A percentile compares a stretch with the other conserved stretches of the same genome.
phyloP scores from a whole-genome alignment of 2,113 vertebrate species.

The Salminus brasiliensis region DNA sequence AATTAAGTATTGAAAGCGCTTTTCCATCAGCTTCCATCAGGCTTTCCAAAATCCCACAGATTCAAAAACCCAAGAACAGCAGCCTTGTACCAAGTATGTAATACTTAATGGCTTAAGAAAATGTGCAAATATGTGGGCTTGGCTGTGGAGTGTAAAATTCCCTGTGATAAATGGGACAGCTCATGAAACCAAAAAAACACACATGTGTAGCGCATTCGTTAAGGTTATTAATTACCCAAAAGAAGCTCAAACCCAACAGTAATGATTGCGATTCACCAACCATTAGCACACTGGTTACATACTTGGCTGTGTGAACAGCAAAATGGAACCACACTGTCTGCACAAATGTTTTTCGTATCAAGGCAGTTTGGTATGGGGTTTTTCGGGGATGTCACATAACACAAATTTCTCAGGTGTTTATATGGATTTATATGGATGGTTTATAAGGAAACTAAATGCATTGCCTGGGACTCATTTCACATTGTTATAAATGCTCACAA shows the following conservation, averaged over 20 bases:
- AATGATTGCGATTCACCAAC: not conserved
- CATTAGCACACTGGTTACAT: not conserved
- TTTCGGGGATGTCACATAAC: not conserved
- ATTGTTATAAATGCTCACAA: too few relatives aligned
- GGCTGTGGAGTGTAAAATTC: not conserved
- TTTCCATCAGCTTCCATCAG: too few relatives aligned
- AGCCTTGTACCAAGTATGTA: not conserved
- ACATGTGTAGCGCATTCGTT: not conserved
- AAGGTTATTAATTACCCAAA: not conserved
- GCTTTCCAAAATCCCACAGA: not conserved
- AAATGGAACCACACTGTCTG: not conserved
- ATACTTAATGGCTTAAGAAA: not conserved
- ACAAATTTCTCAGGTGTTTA: not conserved
- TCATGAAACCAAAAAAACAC: not conserved
- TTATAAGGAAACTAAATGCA: too few relatives aligned
- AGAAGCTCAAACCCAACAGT: not conserved
- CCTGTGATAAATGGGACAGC: not conserved
- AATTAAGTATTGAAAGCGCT: too few relatives aligned
- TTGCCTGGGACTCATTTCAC: too few relatives aligned
- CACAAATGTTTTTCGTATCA: conserved; percentile 23
- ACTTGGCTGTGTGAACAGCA: not conserved
- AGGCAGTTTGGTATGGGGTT: not conserved
- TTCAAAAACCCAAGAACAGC: not conserved
- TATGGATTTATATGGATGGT: too few relatives aligned
- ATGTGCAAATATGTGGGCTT: not conserved